Conservation (phyloP, 2,888 invertebrate species). For the Lasioglossum morio region DNA sequence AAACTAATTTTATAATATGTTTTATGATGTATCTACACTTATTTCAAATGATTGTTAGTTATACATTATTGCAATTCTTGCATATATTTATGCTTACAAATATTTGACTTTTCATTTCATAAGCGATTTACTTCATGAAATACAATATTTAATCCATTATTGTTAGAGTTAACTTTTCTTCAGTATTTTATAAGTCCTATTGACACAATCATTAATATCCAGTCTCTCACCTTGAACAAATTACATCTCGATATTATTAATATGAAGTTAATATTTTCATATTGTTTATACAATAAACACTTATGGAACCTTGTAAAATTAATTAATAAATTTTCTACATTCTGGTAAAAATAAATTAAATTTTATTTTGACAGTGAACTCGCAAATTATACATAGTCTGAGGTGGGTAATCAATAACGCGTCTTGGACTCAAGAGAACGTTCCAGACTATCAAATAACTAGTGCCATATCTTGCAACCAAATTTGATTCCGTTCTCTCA, state of each 20-base stretch:
- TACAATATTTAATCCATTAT: neutral
- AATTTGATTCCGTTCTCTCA: neutral
- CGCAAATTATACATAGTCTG: neutral
- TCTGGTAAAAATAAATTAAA: neutral
- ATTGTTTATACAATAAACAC: neutral
- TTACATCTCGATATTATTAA: neutral
- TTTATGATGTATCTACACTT: too few species aligned
- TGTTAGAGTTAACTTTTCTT: neutral
- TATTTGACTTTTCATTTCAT: neutral
- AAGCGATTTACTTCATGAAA: neutral
- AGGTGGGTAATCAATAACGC: neutral
- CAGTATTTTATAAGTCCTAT: neutral
- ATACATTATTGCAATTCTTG: neutral
- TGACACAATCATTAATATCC: neutral
- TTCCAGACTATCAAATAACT: neutral
- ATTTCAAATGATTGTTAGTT: neutral
- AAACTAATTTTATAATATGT: too few species aligned
- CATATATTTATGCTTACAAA: neutral
- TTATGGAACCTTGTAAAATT: neutral
- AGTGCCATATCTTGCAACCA: neutral
- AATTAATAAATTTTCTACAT: neutral
- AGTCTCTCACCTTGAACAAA: neutral
- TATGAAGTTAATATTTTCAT: neutral
- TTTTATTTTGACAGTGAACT: neutral
- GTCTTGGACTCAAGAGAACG: neutral